Evolutionary conservation across 2,113 vertebrate genomes (phyloP), one percentile per base, ranked within the genome.

Genomic region (Toxotes chatareus): DNA sequence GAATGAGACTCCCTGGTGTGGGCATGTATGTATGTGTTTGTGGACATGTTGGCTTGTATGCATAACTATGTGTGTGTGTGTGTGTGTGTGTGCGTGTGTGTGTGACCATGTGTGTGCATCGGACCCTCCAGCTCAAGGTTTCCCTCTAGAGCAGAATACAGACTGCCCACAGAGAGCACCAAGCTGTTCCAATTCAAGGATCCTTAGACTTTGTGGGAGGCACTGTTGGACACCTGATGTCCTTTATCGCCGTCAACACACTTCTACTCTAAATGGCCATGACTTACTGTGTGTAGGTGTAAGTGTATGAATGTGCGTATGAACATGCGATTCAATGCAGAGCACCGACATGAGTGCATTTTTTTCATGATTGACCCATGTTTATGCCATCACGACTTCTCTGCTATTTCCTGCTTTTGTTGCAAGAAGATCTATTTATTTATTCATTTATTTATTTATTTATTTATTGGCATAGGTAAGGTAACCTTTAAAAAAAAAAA

Each of bases 111-210:
- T 56, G 40, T 42, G 21, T 67, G 59, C 59, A 72, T 23, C 38
- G 69, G 44, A 74, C 47, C 63, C 36, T 78, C 47, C 55, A 67
- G 72, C 84, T 87, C 80, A 92, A 86, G 78, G 89, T 83, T 93
- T 85, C 34, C 63, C 68, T 87, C 75, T 34, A 44, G 67, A 82
- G 79, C 55, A 55, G 51, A 79, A 83, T 79, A 73, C 70, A 80
- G 73, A 81, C 19, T 31, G 34, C 74, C 77, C 73, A 38, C 32
- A 60, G 79, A 80, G 69, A 32, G n/a, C 4, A 36, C 42, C 40
- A 27, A 56, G 46, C 42, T 21, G 31, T 79, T 79, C 75, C 56
- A 47, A 78, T 21, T 23, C 70, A 86, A 80, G 79, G 79, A 83
- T 61, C 60, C 60, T 62, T 14, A 67, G 57, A 79, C 63, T 42